Evolutionary conservation across 1,140 invertebrate genomes (phyloP).

Genomic region (Hycleus phaleratus): DNA sequence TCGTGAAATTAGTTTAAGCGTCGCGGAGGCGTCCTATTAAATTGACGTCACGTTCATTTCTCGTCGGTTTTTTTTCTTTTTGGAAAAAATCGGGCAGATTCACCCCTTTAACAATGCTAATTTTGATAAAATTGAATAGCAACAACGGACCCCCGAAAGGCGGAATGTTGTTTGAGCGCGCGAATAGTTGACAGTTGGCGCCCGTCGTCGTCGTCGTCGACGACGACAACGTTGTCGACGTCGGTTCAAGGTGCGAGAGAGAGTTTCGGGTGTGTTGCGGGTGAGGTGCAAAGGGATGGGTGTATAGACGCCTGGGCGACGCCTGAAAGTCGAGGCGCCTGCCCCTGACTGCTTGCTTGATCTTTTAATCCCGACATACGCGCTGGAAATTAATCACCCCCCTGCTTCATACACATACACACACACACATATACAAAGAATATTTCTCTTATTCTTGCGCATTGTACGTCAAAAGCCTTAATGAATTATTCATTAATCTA

Average conservation of each 20-base stretch:
- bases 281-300: conserved; percentile 24
- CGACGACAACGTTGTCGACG: too few relatives aligned
- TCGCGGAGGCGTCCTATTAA: too few relatives aligned
- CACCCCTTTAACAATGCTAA: not conserved
- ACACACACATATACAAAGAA: not conserved
- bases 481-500: conserved; percentile 39
- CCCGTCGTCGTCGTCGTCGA: not conserved
- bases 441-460: conserved; percentile 16
- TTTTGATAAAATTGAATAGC: conserved; percentile 7
- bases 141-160: too few relatives aligned
- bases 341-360: conserved; percentile 34
- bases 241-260: conserved; percentile 21
- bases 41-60: too few relatives aligned
- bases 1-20: too few relatives aligned
- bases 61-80: too few relatives aligned
- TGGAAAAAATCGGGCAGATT: too few relatives aligned
- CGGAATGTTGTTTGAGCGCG: not conserved
- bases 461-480: conserved; percentile 30
- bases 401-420: conserved; percentile 16
- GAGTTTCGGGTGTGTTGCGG: conserved; percentile 9
- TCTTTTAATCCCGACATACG: conserved; percentile 39
- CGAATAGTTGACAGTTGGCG: conserved; percentile 19
- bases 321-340: conserved; percentile 33
- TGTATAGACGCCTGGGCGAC: conserved; percentile 26
- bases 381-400: conserved; percentile 38